Conservation (phyloP, 2,888 invertebrate genomes). For the Venusia cambrica region DNA sequence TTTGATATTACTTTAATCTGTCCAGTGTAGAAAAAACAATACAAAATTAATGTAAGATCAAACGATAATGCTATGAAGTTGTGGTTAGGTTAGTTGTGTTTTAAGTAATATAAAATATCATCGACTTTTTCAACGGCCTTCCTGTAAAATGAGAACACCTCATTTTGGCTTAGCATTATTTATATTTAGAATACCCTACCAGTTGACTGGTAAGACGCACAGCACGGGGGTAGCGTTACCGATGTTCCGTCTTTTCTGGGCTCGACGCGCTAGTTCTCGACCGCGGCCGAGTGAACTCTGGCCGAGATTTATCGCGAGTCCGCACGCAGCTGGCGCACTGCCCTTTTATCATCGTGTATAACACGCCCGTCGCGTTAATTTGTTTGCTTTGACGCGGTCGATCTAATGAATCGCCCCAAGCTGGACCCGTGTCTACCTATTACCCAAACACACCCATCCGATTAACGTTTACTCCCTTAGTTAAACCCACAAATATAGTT, state of each 20-base stretch:
- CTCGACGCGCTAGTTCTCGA: slow-evolving; percentile 6
- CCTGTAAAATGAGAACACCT: too few relatives aligned
- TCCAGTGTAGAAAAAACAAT: too few relatives aligned
- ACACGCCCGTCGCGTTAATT: slow-evolving; percentile 76
- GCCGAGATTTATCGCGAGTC: slow-evolving; percentile 63
- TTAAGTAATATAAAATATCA: too few relatives aligned
- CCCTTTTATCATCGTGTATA: slow-evolving; percentile 75
- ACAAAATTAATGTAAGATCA: too few relatives aligned
- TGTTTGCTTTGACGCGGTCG: slow-evolving; percentile 77
- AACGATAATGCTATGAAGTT: too few relatives aligned
- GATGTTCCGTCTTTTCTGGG: slow-evolving; percentile 20
- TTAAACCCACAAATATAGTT: slow-evolving; percentile 68
- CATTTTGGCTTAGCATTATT: too few relatives aligned
- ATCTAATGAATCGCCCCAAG: slow-evolving; percentile 77
- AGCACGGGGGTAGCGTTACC: too few relatives aligned
- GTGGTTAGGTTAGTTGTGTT: too few relatives aligned
- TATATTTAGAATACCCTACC: too few relatives aligned
- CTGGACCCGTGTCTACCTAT: slow-evolving; percentile 61
- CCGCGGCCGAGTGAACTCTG: slow-evolving; percentile 31
- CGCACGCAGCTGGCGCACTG: slow-evolving; percentile 67
- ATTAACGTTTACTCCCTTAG: slow-evolving; percentile 72
- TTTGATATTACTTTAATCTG: too few relatives aligned
- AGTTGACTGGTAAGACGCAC: too few relatives aligned
- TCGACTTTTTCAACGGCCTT: too few relatives aligned
- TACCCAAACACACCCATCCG: slow-evolving; percentile 40